phyloP scores from a whole-genome alignment of 2,113 vertebrate species.

The Varanus komodoensis region DNA sequence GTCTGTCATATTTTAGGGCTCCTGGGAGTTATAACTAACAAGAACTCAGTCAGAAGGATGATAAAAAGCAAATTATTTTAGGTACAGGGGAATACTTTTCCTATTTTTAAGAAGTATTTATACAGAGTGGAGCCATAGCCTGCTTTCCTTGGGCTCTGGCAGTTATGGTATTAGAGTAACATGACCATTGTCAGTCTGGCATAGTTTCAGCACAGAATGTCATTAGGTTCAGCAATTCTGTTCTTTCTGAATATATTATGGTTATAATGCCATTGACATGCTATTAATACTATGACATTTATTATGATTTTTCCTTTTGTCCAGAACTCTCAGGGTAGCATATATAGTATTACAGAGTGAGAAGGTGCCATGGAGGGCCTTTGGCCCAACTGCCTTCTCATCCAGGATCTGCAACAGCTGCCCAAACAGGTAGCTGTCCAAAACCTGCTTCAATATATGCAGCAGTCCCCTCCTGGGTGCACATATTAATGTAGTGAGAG shows the following conservation, averaged over 20 bases:
- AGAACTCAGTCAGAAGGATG: background rate
- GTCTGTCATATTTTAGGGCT: background rate
- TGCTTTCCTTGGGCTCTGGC: background rate
- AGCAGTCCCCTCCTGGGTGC: too few species aligned
- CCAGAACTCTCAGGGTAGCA: background rate
- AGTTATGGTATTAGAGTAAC: background rate
- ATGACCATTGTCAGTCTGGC: background rate
- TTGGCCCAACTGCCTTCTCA: background rate
- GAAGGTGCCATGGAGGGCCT: background rate
- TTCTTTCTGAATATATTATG: background rate
- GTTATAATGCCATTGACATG: background rate
- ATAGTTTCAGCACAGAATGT: background rate
- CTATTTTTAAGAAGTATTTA: background rate
- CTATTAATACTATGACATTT: background rate
- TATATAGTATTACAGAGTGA: background rate
- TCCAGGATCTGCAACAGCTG: background rate
- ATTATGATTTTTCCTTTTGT: background rate
- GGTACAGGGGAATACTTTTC: too few species aligned
- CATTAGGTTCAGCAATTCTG: background rate
- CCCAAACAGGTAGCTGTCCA: background rate
- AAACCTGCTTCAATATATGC: background rate
- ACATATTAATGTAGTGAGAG: too few species aligned
- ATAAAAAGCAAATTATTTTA: background rate
- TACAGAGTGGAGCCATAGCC: background rate
- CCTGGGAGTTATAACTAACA: background rate